Conservation (phyloP, 2,888 invertebrate genomes). For the Monopis laevigella region DNA sequence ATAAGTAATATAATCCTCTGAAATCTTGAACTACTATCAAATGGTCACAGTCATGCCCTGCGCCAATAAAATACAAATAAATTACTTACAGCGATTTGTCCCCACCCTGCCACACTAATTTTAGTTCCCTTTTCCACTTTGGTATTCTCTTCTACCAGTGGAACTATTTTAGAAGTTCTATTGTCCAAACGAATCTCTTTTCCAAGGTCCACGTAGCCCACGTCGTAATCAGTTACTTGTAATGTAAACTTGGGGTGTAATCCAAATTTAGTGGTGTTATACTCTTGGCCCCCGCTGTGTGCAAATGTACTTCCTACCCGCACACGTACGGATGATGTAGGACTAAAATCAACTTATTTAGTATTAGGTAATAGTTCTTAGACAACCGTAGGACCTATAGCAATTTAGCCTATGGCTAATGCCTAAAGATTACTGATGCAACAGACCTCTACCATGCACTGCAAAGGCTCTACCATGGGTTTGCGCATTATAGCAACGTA, state of each 20-base stretch:
- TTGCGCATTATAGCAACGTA: no score
- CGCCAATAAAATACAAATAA: no score
- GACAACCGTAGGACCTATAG: no score
- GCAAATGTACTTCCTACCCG: conserved; percentile 45
- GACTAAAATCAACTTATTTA: conserved; percentile 19
- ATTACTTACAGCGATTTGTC: conserved; percentile 37
- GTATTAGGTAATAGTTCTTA: no score
- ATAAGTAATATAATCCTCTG: no score
- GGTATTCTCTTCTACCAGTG: conserved; percentile 24
- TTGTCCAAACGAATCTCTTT: conserved; percentile 37
- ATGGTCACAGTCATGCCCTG: no score
- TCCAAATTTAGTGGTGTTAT: conserved; percentile 31
- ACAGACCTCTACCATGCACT: no score
- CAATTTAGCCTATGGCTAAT: no score
- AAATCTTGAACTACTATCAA: no score
- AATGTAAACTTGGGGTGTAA: conserved; percentile 46
- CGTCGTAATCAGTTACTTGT: conserved; percentile 45
- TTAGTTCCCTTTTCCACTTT: conserved; percentile 27
- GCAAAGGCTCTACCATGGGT: no score
- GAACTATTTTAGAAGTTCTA: conserved; percentile 27
- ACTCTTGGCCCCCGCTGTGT: conserved; percentile 41
- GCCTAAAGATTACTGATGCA: no score
- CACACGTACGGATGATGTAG: conserved; percentile 33
- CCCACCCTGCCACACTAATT: conserved; percentile 45
- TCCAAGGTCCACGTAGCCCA: conserved; percentile 39